A percentile compares a stretch with the other conserved stretches of the same genome.
These are phyloP conservation scores for Bombylius discolor DNA, from an alignment of 2,888 invertebrate species.

Conservation along the genomic window DNA sequence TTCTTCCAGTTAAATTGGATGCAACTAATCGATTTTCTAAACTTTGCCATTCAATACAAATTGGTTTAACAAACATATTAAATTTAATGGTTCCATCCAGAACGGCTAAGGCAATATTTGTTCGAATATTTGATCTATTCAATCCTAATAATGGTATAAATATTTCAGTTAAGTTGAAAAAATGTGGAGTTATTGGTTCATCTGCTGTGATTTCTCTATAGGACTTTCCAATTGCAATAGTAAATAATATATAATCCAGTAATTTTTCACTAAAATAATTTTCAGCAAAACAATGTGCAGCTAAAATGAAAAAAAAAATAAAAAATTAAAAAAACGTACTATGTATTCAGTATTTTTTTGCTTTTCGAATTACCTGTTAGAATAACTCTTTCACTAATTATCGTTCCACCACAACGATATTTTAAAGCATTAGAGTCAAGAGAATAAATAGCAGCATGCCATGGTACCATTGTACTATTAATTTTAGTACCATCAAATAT, in stretches of 20 bases:
- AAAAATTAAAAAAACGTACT: too few relatives aligned
- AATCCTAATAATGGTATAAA: neutral
- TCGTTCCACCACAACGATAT: slow-evolving; percentile 20
- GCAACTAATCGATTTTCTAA: slow-evolving; percentile 8
- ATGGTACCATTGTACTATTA: slow-evolving; percentile 19
- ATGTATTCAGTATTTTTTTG: too few relatives aligned
- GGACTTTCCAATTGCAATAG: slow-evolving; percentile 16
- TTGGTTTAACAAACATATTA: slow-evolving; percentile 27
- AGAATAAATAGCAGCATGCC: slow-evolving; percentile 23
- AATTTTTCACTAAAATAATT: neutral
- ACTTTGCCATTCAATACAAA: slow-evolving; percentile 25
- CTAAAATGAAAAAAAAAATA: neutral
- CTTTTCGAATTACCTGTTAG: slow-evolving; percentile 17
- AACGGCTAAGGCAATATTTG: slow-evolving; percentile 30
- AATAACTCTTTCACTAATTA: slow-evolving; percentile 20
- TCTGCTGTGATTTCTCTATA: slow-evolving; percentile 6
- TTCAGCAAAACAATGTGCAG: slow-evolving; percentile 18
- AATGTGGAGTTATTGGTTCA: slow-evolving; percentile 12
- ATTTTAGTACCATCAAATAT: slow-evolving; percentile 7
- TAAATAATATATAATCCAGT: slow-evolving; percentile 2
- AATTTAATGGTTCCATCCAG: slow-evolving; percentile 22
- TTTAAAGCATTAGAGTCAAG: neutral
- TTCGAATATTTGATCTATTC: slow-evolving; percentile 17
- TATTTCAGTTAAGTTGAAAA: slow-evolving; percentile 14
- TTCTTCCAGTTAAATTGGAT: slow-evolving; percentile 9